phyloP scores from a whole-genome alignment of 1,140 invertebrate species.

The Diorhabda sublineata region DNA sequence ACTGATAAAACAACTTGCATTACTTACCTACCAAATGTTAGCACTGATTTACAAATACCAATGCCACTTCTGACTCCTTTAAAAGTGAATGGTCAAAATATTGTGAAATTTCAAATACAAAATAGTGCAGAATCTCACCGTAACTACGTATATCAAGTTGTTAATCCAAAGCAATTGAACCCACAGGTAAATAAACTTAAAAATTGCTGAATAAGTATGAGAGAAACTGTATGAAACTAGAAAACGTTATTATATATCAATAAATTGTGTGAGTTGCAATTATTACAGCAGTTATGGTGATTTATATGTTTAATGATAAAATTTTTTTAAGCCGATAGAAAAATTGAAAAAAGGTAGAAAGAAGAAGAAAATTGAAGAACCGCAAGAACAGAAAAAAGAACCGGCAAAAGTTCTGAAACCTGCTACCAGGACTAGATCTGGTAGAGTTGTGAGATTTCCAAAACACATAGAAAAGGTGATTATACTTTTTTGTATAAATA shows the following conservation, averaged over 20 bases:
- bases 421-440: constrained; percentile 38
- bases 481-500: constrained; percentile 1
- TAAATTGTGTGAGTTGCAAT: too few relatives aligned
- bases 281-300: too few relatives aligned
- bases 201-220: too few relatives aligned
- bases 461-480: constrained; percentile 39
- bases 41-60: too few relatives aligned
- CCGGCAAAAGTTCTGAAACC: constrained; percentile 18
- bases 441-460: constrained; percentile 40
- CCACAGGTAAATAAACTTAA: constrained; percentile 28
- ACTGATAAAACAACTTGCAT: too few relatives aligned
- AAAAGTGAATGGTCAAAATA: background rate
- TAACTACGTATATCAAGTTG: constrained; percentile 35
- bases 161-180: constrained; percentile 41
- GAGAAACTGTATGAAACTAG: too few relatives aligned
- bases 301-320: too few relatives aligned
- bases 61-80: too few relatives aligned
- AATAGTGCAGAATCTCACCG: background rate
- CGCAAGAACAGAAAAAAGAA: constrained; percentile 23
- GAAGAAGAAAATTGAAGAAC: constrained; percentile 26
- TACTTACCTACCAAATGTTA: too few relatives aligned
- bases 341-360: constrained; percentile 32
- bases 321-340: constrained; percentile 21
- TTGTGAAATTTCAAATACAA: constrained; percentile 14
- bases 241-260: too few relatives aligned